A percentile compares a stretch with the other conserved stretches of the same genome.
These are phyloP conservation scores for Cassiopea xamachana DNA, from an alignment of 30 jellyfish, hydroid and myxozoan species.

Conservation along the genomic window DNA sequence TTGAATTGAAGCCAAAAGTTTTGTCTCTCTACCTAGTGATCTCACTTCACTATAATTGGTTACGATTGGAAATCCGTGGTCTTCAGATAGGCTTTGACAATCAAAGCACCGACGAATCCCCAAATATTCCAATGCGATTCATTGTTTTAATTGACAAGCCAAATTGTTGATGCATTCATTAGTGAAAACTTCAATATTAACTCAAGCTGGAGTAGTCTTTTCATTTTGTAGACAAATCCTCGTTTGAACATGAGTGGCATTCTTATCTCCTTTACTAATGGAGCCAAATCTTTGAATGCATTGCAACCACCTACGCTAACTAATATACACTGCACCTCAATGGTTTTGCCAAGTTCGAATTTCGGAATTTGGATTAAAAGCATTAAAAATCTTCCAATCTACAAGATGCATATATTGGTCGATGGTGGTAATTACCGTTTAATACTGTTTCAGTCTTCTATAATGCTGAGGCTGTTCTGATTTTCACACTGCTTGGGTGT, in stretches of 20 bases:
- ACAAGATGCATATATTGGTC: neutral
- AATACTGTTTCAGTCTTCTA: too few relatives aligned
- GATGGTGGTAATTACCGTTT: neutral
- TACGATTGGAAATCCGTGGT: neutral
- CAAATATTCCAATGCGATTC: constrained; percentile 28
- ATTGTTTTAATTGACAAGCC: constrained; percentile 9
- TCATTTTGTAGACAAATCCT: constrained; percentile 4
- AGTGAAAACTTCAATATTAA: neutral
- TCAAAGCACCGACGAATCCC: constrained; percentile 37
- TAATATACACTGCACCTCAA: neutral
- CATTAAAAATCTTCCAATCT: neutral
- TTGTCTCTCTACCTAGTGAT: neutral
- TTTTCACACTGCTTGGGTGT: too few relatives aligned
- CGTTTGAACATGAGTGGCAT: neutral
- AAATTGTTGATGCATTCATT: constrained; percentile 11
- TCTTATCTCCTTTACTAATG: neutral
- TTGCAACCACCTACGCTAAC: neutral
- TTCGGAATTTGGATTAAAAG: neutral
- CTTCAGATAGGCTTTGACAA: neutral
- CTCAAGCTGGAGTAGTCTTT: neutral
- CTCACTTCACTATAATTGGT: neutral
- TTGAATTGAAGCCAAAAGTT: neutral
- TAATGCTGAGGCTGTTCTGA: neutral
- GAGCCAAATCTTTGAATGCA: neutral
- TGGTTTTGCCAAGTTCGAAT: neutral